Evolutionary conservation across 2,888 invertebrate genomes (phyloP).

Genomic region (Nomada lathburiana): DNA sequence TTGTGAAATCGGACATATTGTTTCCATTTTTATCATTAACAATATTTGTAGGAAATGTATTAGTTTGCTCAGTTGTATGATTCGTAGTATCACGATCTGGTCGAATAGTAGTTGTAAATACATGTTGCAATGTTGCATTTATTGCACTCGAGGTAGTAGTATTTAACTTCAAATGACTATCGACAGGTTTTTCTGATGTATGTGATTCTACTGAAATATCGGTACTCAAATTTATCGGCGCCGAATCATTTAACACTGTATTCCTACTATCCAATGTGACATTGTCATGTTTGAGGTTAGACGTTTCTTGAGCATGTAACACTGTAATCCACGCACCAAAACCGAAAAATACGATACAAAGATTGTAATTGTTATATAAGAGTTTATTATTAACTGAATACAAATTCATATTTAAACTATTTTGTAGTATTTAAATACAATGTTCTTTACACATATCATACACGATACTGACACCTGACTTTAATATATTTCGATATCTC

Average conservation of each 20-base stretch:
- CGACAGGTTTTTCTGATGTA: constrained; percentile 3
- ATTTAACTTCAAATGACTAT: constrained; percentile 11
- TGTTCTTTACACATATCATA: constrained; percentile 2
- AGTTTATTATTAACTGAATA: constrained; percentile 34
- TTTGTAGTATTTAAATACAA: constrained; percentile 19
- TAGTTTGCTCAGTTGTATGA: constrained; percentile 54
- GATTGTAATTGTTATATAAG: constrained; percentile 1
- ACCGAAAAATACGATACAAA: constrained; percentile 27
- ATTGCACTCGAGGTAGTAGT: neutral
- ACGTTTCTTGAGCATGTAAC: constrained; percentile 28
- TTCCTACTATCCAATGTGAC: constrained; percentile 28
- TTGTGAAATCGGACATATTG: constrained; percentile 40
- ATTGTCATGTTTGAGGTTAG: constrained; percentile 59
- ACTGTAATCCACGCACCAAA: constrained; percentile 11
- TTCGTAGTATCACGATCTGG: constrained; percentile 34
- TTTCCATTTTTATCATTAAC: constrained; percentile 57
- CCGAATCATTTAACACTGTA: neutral
- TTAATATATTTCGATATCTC: constrained; percentile 51
- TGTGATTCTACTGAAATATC: neutral
- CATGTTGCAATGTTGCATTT: constrained; percentile 33
- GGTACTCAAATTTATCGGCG: constrained; percentile 3
- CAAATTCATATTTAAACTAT: constrained; percentile 42
- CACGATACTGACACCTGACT: constrained; percentile 32
- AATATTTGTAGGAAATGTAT: constrained; percentile 14
- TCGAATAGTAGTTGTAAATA: constrained; percentile 24